phyloP scores from a whole-genome alignment of 1,140 invertebrate genomes.

The Olivierus martensii region DNA sequence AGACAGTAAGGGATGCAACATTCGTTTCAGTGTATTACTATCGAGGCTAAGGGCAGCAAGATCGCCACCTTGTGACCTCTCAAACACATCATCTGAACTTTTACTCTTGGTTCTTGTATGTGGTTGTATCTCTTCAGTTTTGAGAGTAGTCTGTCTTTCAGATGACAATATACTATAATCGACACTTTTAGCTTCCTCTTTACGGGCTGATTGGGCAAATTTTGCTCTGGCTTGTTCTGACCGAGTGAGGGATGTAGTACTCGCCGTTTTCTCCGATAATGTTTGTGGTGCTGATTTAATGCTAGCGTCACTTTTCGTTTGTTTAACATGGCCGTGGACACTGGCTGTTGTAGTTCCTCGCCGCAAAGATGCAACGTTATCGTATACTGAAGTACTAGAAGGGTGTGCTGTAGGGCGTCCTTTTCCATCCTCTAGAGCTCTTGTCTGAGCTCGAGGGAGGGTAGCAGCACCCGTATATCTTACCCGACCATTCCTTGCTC shows the following conservation, averaged over 20 bases:
- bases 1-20: conserved; percentile 76
- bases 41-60: conserved; percentile 38
- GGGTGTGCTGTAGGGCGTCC: conserved; percentile 38
- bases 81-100: conserved; percentile 71
- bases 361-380: conserved; percentile 48
- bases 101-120: conserved; percentile 33
- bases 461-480: conserved; percentile 25
- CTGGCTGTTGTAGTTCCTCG: conserved; percentile 22
- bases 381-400: conserved; percentile 75
- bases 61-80: conserved; percentile 26
- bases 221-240: conserved; percentile 15
- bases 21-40: conserved; percentile 77
- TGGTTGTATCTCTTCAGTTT: background rate
- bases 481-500: conserved; percentile 51
- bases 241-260: background rate
- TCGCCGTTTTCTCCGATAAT: no score
- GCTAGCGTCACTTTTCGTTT: conserved; percentile 7
- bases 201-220: conserved; percentile 17
- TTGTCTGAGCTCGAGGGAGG: conserved; percentile 23
- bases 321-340: conserved; percentile 19
- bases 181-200: conserved; percentile 20
- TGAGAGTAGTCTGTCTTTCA: background rate
- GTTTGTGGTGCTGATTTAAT: background rate
- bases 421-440: conserved; percentile 10
- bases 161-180: conserved; percentile 12